Base-by-base conservation (phyloP, 2,888 invertebrate species). In the Allygus modestus region DNA sequence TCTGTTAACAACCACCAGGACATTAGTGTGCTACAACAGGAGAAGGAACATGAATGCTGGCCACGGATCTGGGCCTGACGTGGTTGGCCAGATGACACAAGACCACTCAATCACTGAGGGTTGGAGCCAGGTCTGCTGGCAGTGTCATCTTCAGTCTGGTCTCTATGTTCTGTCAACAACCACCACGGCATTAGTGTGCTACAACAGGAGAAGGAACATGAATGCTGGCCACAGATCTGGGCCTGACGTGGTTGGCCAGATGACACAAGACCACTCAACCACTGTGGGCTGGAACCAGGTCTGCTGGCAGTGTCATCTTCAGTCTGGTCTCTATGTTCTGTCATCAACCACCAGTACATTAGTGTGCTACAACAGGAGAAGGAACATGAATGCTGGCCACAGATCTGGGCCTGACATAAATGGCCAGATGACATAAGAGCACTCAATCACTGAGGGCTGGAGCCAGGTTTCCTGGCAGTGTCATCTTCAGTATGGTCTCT, bases 231-330 rank as follows among this genome's bases (percentile, higher is more conserved):
- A 98, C 98, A 81, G 98, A 95, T 88, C 97, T 93, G 61, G 98
- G 97, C 86, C 96, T 94, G 88, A 98, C 96, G 91, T 97, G 96
- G 91, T 98, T 98, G 82, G 97, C 98, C 88, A 98, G 93, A 91
- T 98, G 98, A 90, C 98, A 98, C 86, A 98, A 92, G 87, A 98
- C 97, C 82, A 98, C 98, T 26, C 98, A 98, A 91, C 98, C 98
- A 37, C 95, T 94, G 88, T 98, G 91, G 71, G 96, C 96, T 51
- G 96, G 94, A 73, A 97, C 94, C 88, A 98, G 92, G 89, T 97
- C 96, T 79, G 97, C 33, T n/a, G 79, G 79, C 17, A 79, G 58
- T 1, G 79, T 26, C 79, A 79, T 79, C 92, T 98, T 98, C 89
- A 98, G 92, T 82, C 97, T 93, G 17, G 94, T 93, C 92, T 98